These are phyloP conservation scores for Eleutherodactylus coqui DNA, from an alignment of 2,797 vertebrate species.

Conservation along the genomic window DNA sequence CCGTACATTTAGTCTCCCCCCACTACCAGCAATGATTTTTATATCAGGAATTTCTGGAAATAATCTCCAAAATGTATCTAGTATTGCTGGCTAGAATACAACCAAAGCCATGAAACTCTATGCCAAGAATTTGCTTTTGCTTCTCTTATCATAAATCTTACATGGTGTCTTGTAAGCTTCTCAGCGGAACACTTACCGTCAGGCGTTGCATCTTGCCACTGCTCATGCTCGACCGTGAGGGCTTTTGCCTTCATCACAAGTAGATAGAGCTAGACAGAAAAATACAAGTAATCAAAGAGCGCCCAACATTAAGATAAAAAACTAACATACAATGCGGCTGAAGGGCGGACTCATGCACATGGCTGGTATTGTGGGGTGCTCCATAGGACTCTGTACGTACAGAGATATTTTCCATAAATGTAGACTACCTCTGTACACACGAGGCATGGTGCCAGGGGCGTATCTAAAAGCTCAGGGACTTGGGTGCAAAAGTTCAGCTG, in stretches of 20 bases:
- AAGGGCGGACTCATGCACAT: no score
- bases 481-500: no score
- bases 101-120: not conserved
- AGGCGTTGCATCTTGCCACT: conserved; percentile 69
- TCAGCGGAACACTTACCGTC: conserved; percentile 72
- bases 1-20: no score
- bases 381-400: no score
- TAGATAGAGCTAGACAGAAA: conserved; percentile 68
- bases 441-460: no score
- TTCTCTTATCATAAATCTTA: not conserved
- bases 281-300: not conserved
- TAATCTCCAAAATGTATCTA: not conserved
- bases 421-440: no score
- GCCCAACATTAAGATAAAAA: not conserved
- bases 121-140: not conserved
- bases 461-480: no score
- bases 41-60: no score
- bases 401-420: no score
- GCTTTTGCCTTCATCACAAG: conserved; percentile 65
- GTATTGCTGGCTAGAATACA: not conserved
- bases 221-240: conserved; percentile 66
- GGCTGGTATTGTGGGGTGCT: no score
- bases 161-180: not conserved
- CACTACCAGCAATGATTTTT: no score
- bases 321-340: not conserved